phyloP scores from a whole-genome alignment of 2,113 vertebrate species.

The Cyprinodon variegatus region DNA sequence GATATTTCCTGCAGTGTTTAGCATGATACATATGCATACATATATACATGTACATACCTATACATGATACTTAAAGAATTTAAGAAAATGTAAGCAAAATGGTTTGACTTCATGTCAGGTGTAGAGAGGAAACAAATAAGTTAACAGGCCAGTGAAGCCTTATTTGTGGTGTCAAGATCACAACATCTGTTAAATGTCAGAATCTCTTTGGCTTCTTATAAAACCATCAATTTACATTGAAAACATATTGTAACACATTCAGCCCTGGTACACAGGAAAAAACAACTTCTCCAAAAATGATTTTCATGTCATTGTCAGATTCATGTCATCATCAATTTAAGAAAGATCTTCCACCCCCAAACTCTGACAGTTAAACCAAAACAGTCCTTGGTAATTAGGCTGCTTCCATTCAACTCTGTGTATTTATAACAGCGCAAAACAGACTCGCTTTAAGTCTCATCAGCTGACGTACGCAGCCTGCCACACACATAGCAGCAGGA shows the following conservation, averaged over 20 bases:
- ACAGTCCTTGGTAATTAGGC: slow-evolving; percentile 68
- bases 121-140: slow-evolving; percentile 39
- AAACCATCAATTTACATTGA: slow-evolving; percentile 48
- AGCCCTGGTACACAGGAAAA: slow-evolving; percentile 39
- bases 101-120: slow-evolving; percentile 19
- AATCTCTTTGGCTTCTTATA: slow-evolving; percentile 39
- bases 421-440: slow-evolving; percentile 72
- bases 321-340: slow-evolving; percentile 53
- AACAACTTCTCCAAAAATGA: slow-evolving; percentile 48
- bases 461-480: slow-evolving; percentile 70
- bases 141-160: slow-evolving; percentile 39
- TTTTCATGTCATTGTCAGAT: slow-evolving; percentile 65
- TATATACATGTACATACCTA: no score
- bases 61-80: no score
- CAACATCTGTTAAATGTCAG: slow-evolving; percentile 23
- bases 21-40: background rate
- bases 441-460: slow-evolving; percentile 69
- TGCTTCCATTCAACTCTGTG: slow-evolving; percentile 58
- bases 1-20: no score
- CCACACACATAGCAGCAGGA: slow-evolving; percentile 77
- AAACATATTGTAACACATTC: slow-evolving; percentile 48
- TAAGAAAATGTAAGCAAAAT: slow-evolving; percentile 2
- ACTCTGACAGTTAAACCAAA: slow-evolving; percentile 65
- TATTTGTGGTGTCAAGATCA: slow-evolving; percentile 36
- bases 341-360: slow-evolving; percentile 50